phyloP scores from a whole-genome alignment of 1,140 invertebrate genomes.

The Leptopilina boulardi region DNA sequence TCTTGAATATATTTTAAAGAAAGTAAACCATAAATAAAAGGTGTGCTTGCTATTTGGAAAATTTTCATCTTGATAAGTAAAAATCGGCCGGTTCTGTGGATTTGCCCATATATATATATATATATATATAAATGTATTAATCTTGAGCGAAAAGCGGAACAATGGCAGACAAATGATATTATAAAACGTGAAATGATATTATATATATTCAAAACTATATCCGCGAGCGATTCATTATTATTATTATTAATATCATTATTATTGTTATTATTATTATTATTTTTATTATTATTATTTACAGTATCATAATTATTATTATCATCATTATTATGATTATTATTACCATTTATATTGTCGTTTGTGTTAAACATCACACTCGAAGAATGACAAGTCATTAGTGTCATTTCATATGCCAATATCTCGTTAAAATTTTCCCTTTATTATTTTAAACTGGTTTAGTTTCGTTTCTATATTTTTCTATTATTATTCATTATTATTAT shows the following conservation, averaged over 20 bases:
- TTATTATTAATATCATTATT: too few species aligned
- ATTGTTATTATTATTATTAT: too few species aligned
- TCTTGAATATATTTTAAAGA: too few species aligned
- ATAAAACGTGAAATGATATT: conserved; percentile 15
- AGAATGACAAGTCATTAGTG: conserved; percentile 22
- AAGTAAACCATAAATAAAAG: too few species aligned
- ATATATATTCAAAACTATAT: background rate
- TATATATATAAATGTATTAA: conserved; percentile 10
- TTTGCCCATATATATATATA: too few species aligned
- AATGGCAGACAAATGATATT: conserved; percentile 15
- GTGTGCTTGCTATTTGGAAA: too few species aligned
- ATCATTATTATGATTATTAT: too few species aligned
- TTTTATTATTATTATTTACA: too few species aligned
- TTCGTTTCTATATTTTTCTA: background rate
- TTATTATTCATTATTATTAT: too few species aligned
- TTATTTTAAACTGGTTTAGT: background rate
- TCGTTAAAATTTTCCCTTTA: background rate
- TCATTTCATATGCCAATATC: conserved; percentile 11
- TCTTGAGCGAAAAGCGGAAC: conserved; percentile 1
- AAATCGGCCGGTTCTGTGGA: too few species aligned
- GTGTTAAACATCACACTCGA: background rate
- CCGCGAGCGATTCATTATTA: conserved; percentile 5
- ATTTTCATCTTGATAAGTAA: too few species aligned
- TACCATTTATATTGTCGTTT: background rate
- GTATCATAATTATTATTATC: too few species aligned